Base-by-base conservation (phyloP, 2,797 vertebrate species). In the Rousettus madagascariensis region DNA sequence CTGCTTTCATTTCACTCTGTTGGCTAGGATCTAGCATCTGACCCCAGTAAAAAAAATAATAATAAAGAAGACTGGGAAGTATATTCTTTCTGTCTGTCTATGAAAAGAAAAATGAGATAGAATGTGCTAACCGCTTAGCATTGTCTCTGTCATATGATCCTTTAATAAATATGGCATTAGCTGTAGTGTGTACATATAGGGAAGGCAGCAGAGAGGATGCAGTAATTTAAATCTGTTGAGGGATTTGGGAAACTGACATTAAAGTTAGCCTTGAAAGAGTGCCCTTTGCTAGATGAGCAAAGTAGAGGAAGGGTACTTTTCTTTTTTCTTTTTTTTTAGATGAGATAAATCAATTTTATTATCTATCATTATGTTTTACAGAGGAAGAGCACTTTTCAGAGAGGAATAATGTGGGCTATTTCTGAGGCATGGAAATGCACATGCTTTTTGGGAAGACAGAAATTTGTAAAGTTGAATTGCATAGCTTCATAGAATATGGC, bases 101-200 rank as follows among this genome's bases (percentile, higher is more conserved):
- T 26, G 51, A 66, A 87, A 85, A 75, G 69, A 63, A 91, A 87
- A 46, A 28, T 24, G 53, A 78, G 57, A 51, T n/a, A 53, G 20
- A 61, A 75, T 26, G 12, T 65, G 51, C 6, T 87, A 75, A 41
- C 12, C 28, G 41, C 20, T 74, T 85, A 28, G 57, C 43, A 33
- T 11, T 7, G 3, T 24, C 55, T 72, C 57, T 84, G 36, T 8
- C 51, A 24, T 43, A 8, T 82, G 43, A 46, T 53, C n/a, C 5
- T 77, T n/a, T 65, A 24, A 53, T 75, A 82, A 80, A 82, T 26
- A 16, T 3, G 51, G 15, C 15, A 19, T 8, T 43, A 26, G 43
- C 12, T 41, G 4, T 24, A 16, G 30, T 4, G 16, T 85, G 3
- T 8, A 12, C 13, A 10, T 1, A 5, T 6, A 1, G 4, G 4